Conservation (phyloP, 2,113 vertebrate genomes). For the Pseudopodoces humilis region DNA sequence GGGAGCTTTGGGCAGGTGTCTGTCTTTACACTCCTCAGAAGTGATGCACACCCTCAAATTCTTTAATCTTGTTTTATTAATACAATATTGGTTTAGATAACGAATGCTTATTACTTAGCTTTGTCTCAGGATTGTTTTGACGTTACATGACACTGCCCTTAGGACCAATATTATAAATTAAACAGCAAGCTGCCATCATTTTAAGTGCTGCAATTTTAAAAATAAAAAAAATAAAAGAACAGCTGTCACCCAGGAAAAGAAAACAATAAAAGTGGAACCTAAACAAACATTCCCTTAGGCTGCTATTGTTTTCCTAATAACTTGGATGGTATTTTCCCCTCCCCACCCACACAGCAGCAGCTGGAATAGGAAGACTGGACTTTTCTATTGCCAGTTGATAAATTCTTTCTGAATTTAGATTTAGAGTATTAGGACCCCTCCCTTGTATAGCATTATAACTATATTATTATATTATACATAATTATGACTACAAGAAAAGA, state of each 20-base stretch:
- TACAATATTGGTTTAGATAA: constrained; percentile 20
- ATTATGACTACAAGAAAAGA: not conserved
- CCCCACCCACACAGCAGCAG: not conserved
- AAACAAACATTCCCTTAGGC: constrained; percentile 42
- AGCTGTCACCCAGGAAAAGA: constrained; percentile 17
- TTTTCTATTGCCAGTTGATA: not conserved
- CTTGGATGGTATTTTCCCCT: not conserved
- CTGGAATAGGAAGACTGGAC: not conserved
- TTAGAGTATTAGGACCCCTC: not conserved
- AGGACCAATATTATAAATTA: constrained; percentile 52
- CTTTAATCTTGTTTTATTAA: not conserved
- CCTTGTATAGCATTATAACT: not conserved
- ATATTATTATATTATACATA: not conserved
- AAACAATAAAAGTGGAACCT: not conserved
- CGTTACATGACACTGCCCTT: not conserved
- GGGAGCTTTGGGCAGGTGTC: not conserved
- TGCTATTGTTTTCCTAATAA: constrained; percentile 6
- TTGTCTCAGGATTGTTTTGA: constrained; percentile 17
- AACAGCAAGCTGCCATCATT: constrained; percentile 31
- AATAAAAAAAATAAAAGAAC: not conserved
- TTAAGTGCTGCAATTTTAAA: not conserved
- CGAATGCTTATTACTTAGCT: not conserved
- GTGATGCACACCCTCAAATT: not conserved
- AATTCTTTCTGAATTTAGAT: not conserved
- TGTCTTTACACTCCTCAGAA: not conserved